Base-by-base conservation (phyloP, 2,797 vertebrate species). In the Astyanax mexicanus region DNA sequence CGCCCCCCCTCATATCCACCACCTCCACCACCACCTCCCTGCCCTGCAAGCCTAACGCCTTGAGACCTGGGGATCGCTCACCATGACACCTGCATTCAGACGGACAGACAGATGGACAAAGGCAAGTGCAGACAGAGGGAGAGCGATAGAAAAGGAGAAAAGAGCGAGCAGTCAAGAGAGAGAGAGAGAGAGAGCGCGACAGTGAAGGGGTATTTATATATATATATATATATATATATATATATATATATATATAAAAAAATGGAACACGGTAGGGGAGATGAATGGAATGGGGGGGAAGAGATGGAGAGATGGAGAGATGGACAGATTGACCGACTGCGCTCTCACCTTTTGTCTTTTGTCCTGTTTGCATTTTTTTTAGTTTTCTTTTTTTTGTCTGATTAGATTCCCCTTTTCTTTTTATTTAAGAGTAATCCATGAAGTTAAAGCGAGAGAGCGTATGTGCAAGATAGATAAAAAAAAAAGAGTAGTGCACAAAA, bases 291-390 rank as follows among this genome's bases (percentile, higher is more conserved):
- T 37, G 51, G 68, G 44, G 57, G 58, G 68, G 25, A 54, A 6
- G 32, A 88, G 86, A 93, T 89, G 85, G 54, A 6, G 58, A 88
- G 86, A 93, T 89, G 85, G 84, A 6, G 32, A 88, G 86, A 93
- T 89, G 85, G 54, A 6, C 58, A 88, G 86, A 93, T 89, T 85
- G 84, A 87, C 91, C 87, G 90, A 83, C 81, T 29, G 51, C 86
- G 90, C 94, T 94, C 94, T 94, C 94, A 94, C 94, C 94, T 95
- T 94, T 93, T 94, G 91, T 91, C 86, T 77, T 80, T 79, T 89
- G 78, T 71, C 17, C 82, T 79, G 84, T n/a, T n/a, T n/a, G n/a
- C n/a, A n/a, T n/a, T n/a, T n/a, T n/a, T n/a, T n/a, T n/a, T n/a
- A n/a, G n/a, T 66, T 60, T 2, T 3, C 42, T 65, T 77, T 69